Evolutionary conservation across 2,113 vertebrate genomes (phyloP).

Genomic region (Prunella fulvescens): DNA sequence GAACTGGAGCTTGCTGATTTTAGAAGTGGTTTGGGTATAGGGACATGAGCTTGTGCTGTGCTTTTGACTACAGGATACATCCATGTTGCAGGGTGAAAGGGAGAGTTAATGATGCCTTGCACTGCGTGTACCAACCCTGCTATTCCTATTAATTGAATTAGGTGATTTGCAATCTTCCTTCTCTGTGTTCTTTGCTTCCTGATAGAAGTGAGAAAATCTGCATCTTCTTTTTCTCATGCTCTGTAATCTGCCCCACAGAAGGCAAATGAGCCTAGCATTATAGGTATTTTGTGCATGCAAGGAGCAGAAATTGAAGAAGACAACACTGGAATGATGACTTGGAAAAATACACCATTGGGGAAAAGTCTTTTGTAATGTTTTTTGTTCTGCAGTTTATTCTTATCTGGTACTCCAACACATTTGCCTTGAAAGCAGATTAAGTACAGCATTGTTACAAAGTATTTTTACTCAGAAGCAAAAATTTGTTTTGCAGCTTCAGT

Average conservation of each 20-base stretch:
- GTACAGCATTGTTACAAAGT: background rate
- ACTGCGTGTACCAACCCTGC: background rate
- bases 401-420: background rate
- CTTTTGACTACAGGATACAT: background rate
- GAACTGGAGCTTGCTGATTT: background rate
- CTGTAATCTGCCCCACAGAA: background rate
- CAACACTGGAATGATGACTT: background rate
- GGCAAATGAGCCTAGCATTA: background rate
- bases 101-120: background rate
- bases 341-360: background rate
- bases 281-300: background rate
- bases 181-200: background rate
- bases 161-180: background rate
- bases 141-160: background rate
- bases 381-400: background rate
- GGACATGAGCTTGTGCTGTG: accelerated
- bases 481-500: background rate
- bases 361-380: background rate
- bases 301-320: background rate
- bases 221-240: background rate
- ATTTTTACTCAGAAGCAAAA: background rate
- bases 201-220: background rate
- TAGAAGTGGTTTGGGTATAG: background rate
- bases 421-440: background rate
- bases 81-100: background rate